These are phyloP conservation scores for Platysteira castanea DNA, from an alignment of 2,113 vertebrate genomes.

Conservation along the genomic window DNA sequence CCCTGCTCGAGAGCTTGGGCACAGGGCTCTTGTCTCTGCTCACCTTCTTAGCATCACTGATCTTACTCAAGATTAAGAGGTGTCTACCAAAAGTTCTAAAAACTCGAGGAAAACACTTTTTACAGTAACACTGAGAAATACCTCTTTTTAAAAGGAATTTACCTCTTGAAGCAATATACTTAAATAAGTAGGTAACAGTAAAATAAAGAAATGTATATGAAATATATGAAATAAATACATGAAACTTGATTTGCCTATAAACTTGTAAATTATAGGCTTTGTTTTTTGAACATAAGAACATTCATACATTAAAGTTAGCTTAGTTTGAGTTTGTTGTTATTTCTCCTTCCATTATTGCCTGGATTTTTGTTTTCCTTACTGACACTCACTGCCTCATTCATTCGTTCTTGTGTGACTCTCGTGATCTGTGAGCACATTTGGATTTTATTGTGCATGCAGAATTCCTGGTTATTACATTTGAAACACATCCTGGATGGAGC, in stretches of 20 bases:
- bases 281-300: neutral
- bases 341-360: neutral
- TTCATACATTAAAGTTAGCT: neutral
- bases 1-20: neutral
- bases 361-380: neutral
- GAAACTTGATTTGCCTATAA: neutral
- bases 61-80: neutral
- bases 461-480: neutral
- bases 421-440: neutral
- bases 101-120: neutral
- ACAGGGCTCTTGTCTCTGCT: neutral
- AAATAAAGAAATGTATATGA: neutral
- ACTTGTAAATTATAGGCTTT: neutral
- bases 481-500: neutral
- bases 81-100: neutral
- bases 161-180: neutral
- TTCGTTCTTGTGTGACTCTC: neutral
- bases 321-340: neutral
- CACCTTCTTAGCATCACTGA: neutral
- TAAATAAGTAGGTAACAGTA: neutral
- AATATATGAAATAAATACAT: neutral
- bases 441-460: neutral
- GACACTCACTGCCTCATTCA: neutral
- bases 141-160: neutral
- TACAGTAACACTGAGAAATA: neutral